A percentile compares a stretch with the other conserved stretches of the same genome.
phyloP scores from a whole-genome alignment of 2,113 vertebrate genomes.

The Clarias gariepinus region DNA sequence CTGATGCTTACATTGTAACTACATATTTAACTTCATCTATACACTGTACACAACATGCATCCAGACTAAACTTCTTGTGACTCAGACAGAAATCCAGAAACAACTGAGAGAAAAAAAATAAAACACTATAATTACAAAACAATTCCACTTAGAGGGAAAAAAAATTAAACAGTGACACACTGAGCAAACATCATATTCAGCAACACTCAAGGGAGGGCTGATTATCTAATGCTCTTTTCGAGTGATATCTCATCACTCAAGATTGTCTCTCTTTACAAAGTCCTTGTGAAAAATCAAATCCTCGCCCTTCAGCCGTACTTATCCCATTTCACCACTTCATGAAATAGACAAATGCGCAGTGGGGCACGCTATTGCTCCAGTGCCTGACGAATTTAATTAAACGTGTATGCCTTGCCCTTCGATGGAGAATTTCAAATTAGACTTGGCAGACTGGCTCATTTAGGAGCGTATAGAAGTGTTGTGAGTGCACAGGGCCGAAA shows the following conservation, averaged over 20 bases:
- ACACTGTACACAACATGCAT: not conserved
- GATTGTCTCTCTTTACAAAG: not conserved
- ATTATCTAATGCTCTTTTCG: conserved; percentile 14
- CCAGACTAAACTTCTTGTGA: not conserved
- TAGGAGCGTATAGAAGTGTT: not conserved
- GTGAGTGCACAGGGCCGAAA: not conserved
- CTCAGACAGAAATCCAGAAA: not conserved
- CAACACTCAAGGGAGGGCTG: conserved; percentile 12
- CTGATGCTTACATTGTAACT: not conserved
- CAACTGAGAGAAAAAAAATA: not conserved
- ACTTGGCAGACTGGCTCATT: conserved; percentile 31
- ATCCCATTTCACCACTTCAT: not conserved
- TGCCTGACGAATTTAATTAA: conserved; percentile 43
- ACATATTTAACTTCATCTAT: not conserved
- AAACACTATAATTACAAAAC: not conserved
- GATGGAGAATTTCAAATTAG: conserved; percentile 34
- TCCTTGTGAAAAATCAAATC: conserved; percentile 26
- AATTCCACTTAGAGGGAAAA: not conserved
- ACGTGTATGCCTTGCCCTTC: conserved; percentile 11
- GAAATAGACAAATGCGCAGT: conserved; percentile 41
- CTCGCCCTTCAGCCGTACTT: conserved; percentile 1
- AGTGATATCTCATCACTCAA: conserved; percentile 24
- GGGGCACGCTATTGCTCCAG: not conserved
- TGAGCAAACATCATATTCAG: not conserved
- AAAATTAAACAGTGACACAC: not conserved